A percentile compares a stretch with the other conserved stretches of the same genome.
These are phyloP conservation scores for Drosophila parvula DNA, from an alignment of 1,140 invertebrate species.

Conservation along the genomic window DNA sequence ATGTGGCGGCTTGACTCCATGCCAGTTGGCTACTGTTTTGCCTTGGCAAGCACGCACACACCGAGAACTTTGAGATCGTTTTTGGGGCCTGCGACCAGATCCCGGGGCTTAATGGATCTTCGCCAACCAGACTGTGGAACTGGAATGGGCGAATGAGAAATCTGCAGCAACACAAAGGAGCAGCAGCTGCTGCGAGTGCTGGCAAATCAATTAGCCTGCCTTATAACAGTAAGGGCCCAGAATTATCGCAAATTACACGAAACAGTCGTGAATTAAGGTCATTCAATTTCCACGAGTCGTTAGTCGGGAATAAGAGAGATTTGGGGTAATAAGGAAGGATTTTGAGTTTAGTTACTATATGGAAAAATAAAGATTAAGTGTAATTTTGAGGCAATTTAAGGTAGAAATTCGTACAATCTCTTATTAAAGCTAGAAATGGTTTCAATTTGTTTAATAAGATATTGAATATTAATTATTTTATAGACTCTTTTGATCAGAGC, in stretches of 20 bases:
- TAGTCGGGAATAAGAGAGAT: background rate
- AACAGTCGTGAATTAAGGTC: conserved; percentile 31
- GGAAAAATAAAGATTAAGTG: background rate
- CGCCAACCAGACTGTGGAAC: conserved; percentile 25
- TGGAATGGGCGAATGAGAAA: conserved; percentile 26
- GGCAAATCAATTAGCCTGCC: conserved; percentile 65
- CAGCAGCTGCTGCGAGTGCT: conserved; percentile 32
- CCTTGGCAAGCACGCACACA: conserved; percentile 37
- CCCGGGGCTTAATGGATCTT: conserved; percentile 52
- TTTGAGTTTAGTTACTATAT: background rate
- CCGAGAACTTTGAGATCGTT: conserved; percentile 40
- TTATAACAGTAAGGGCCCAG: conserved; percentile 44
- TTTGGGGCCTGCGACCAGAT: conserved; percentile 1
- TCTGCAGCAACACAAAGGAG: conserved; percentile 12
- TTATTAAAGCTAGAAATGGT: background rate
- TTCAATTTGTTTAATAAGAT: background rate
- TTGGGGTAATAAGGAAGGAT: background rate
- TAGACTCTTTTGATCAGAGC: background rate
- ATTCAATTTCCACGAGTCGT: conserved; percentile 29
- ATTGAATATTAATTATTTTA: background rate
- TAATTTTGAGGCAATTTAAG: background rate
- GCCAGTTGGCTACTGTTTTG: conserved; percentile 71
- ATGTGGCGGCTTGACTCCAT: conserved; percentile 71
- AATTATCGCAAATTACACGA: conserved; percentile 61
- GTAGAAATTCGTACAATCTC: too few species aligned